Base-by-base conservation (phyloP, 2,113 vertebrate species). In the Paradoxurus hermaphroditus region DNA sequence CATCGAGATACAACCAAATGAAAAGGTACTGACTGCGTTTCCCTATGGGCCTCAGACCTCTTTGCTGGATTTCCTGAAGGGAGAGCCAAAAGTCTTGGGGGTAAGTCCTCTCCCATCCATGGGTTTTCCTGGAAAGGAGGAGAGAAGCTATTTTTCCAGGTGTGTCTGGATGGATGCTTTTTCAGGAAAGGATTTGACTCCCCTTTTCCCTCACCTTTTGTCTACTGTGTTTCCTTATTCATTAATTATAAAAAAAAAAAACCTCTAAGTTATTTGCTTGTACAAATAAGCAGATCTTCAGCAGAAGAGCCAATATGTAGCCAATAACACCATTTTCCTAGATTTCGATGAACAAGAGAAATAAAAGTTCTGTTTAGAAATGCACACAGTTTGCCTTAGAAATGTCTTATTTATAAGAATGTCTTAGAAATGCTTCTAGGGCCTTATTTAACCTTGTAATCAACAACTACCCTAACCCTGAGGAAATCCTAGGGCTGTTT, bases 31-130 rank as follows among this genome's bases (percentile, higher is more conserved):
- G 59, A 82, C 95, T 23, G 97, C 92, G 0, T 68, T 97, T 78
- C 97, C 98, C 56, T 97, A 89, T 4, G 46, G 12, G 34, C 96
- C 97, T 39, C 95, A 96, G 0, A 88, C 16, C 12, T 82, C 98
- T 62, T 77, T 98, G 92, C 77, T 97, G 65, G 94, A 92, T 7
- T 67, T 98, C 75, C 89, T 98, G 46, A 97, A 68, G 29, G 98
- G 95, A 36, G 97, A 98, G 53, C 95, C 97, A 4, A 94, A 92
- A 87, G 39, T 98, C n/a, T 62, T 98, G 49, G 97, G 95, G 96
- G 97, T 98, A 90, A 98, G 98, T 95, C 39, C 19, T 31, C 46
- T 49, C 31, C 31, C 36, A 41, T 44, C 23, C n/a, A 1, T 67
- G 36, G 23, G 14, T 83, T 46, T 51, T 83, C 19, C n/a, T 21